Percentiles rank a stretch among this genome's conserved stretches.
Conservation (phyloP, 2,113 vertebrate species). For the Alligator mississippiensis region DNA sequence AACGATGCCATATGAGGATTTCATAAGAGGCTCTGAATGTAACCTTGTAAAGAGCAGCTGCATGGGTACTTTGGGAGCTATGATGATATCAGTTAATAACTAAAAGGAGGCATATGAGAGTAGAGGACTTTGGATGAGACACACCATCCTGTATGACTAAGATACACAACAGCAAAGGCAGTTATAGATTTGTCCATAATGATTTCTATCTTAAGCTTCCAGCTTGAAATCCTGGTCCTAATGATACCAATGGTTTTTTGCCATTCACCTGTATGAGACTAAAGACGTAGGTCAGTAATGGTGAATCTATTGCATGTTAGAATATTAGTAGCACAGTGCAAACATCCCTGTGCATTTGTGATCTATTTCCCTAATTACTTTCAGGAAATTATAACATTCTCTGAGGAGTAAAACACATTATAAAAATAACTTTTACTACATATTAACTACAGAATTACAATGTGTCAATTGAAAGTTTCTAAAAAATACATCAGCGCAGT, state of each 20-base stretch:
- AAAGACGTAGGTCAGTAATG: neutral
- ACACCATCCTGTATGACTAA: neutral
- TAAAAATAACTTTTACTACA: neutral
- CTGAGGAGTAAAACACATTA: neutral
- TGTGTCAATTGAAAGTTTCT: neutral
- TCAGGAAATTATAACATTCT: neutral
- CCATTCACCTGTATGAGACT: neutral
- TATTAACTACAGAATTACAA: conserved; percentile 5
- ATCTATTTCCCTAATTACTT: neutral
- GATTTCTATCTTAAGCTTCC: neutral
- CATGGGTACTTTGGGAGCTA: neutral
- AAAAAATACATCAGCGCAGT: conserved; percentile 14
- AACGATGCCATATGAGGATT: neutral
- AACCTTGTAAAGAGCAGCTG: neutral
- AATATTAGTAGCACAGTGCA: neutral
- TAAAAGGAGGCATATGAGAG: neutral
- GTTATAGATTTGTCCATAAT: neutral
- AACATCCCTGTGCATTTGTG: neutral
- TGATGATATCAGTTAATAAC: neutral
- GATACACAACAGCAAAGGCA: neutral
- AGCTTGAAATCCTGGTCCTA: neutral
- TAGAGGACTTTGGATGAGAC: neutral
- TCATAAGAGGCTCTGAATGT: neutral
- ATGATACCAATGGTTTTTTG: neutral
- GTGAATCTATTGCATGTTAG: neutral